Conservation (phyloP, 2,797 vertebrate species). For the Betta splendens region DNA sequence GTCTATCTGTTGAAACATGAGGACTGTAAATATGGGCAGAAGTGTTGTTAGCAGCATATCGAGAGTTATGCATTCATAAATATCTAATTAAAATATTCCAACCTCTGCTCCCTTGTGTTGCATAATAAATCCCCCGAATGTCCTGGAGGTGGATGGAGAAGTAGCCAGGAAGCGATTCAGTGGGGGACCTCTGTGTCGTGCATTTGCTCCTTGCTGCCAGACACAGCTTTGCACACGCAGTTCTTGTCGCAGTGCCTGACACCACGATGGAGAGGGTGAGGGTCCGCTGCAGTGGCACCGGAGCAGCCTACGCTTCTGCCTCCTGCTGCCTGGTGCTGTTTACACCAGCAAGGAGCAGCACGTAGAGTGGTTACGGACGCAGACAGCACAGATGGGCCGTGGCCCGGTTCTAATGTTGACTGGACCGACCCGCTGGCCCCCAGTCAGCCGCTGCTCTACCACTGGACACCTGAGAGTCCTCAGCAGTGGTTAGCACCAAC, state of each 20-base stretch:
- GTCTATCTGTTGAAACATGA: too few relatives aligned
- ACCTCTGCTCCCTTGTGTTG: not conserved
- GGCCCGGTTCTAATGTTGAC: not conserved
- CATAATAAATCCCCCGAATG: not conserved
- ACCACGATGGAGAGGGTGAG: constrained; percentile 19
- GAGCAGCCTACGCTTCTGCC: constrained; percentile 17
- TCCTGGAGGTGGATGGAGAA: not conserved
- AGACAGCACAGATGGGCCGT: not conserved
- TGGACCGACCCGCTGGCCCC: not conserved
- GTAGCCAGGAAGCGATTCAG: constrained; percentile 2
- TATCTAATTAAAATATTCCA: not conserved
- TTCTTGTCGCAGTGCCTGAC: constrained; percentile 49
- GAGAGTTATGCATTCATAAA: not conserved
- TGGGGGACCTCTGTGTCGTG: constrained; percentile 10
- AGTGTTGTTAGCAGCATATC: too few relatives aligned
- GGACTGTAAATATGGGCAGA: too few relatives aligned
- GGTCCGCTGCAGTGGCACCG: constrained; percentile 43
- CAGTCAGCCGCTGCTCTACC: not conserved
- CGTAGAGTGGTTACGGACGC: not conserved
- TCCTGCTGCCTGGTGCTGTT: constrained; percentile 29
- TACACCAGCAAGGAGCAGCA: constrained; percentile 11
- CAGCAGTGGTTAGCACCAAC: too few relatives aligned
- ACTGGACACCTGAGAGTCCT: too few relatives aligned
- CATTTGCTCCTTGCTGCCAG: constrained; percentile 21
- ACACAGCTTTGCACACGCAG: constrained; percentile 10